Evolutionary conservation across 2,888 invertebrate genomes (phyloP), one percentile per base, ranked within the genome.

Genomic region (Xiphydria camelus): DNA sequence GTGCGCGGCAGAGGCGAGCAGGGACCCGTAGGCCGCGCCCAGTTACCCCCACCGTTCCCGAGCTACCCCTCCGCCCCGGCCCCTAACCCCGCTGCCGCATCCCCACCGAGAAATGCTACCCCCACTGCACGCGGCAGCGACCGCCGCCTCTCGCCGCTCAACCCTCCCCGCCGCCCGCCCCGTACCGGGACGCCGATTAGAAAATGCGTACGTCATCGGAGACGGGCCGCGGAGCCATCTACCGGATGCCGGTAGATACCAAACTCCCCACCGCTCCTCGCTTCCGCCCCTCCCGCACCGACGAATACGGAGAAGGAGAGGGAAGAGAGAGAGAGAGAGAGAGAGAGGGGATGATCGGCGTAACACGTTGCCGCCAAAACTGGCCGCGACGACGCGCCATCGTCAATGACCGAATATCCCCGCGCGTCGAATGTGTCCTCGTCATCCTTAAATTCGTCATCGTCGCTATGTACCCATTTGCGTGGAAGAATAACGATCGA

Each of bases 21-120:
- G 67, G 67, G 66, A 60, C 70, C 71, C 77, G 75, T 78, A 78
- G 68, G 73, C 67, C 73, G 73, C 70, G 73, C 68, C 67, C 73
- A 76, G 66, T 62, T 64, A 42, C 76, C 63, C 67, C 64, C 62
- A 61, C 61, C 45, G 23, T 17, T 36, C 45, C 18, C 49, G 51
- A 38, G 45, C 61, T 58, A 62, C 57, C 57, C 51, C 51, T 37
- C 35, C 47, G 46, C 50, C 65, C 55, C 64, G 45, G 42, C 54
- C 51, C 55, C 53, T 55, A 61, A 59, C 61, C 58, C 58, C 62
- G 54, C 44, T 42, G 43, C 49, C 41, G 49, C 42, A 44, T 45
- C 52, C 44, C 47, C 55, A 20, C 18, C 35, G 39, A n/a, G 29
- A 29, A 53, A 45, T 59, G 62, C 57, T 53, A 48, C 53, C 49